Evolutionary conservation across 1,140 invertebrate genomes (phyloP).

Genomic region (Drosophila pseudoananassae): DNA sequence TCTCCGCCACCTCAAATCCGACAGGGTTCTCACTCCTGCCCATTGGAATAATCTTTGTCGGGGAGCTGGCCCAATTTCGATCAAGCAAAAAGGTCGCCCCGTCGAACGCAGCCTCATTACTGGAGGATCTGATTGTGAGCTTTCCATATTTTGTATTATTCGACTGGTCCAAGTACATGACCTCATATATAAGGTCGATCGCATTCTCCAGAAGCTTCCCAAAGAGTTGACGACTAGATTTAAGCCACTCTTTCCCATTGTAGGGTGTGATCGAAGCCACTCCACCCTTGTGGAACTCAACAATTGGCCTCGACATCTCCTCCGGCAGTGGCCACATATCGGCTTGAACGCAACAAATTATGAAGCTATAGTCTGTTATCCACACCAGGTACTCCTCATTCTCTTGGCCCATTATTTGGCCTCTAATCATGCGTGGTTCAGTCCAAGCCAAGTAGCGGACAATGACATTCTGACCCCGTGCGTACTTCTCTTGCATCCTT

Average conservation of each 20-base stretch:
- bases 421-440: constrained; percentile 35
- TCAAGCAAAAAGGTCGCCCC: constrained; percentile 14
- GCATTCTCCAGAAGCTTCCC: constrained; percentile 16
- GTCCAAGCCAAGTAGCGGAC: constrained; percentile 17
- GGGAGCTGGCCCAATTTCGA: not conserved
- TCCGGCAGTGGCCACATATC: constrained; percentile 44
- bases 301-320: not conserved
- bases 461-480: constrained; percentile 27
- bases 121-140: constrained; percentile 8
- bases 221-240: not conserved
- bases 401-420: constrained; percentile 2
- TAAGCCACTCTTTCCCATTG: constrained; percentile 15
- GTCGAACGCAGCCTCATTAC: not conserved
- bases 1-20: constrained; percentile 7
- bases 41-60: not conserved
- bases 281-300: constrained; percentile 14
- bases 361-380: constrained; percentile 52
- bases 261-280: constrained; percentile 20
- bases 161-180: not conserved
- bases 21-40: not conserved
- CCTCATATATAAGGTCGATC: not conserved
- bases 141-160: constrained; percentile 21
- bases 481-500: not conserved
- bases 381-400: constrained; percentile 41
- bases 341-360: constrained; percentile 8